Conservation (phyloP, 2,797 vertebrate species). For the Pseudomugil tenellus region DNA sequence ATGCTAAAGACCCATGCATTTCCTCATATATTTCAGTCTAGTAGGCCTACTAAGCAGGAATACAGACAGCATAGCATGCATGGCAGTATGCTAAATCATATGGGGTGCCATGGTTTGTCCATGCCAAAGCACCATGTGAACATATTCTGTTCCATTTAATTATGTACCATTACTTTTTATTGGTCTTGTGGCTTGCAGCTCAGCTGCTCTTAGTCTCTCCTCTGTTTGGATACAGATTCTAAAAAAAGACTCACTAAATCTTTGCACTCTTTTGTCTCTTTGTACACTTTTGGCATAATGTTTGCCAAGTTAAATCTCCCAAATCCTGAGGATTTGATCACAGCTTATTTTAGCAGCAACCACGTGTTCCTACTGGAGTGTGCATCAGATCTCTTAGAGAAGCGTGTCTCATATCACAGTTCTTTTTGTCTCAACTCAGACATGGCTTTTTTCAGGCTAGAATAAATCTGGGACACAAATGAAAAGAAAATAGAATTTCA, state of each 20-base stretch:
- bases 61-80: constrained; percentile 20
- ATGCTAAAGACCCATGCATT: constrained; percentile 21
- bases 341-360: constrained; percentile 35
- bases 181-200: constrained; percentile 40
- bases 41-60: not conserved
- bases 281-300: constrained; percentile 25
- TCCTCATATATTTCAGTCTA: constrained; percentile 11
- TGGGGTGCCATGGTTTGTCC: constrained; percentile 19
- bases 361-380: constrained; percentile 24
- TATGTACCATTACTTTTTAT: constrained; percentile 58
- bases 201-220: constrained; percentile 41
- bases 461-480: constrained; percentile 35
- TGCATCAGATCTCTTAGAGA: constrained; percentile 29
- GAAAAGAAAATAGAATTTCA: constrained; percentile 18
- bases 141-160: constrained; percentile 67
- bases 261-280: constrained; percentile 24
- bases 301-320: constrained; percentile 28
- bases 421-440: constrained; percentile 25
- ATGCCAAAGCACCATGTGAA: constrained; percentile 44
- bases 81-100: constrained; percentile 52
- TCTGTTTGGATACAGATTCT: constrained; percentile 45
- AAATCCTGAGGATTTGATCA: constrained; percentile 34
- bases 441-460: constrained; percentile 26
- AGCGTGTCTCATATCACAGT: constrained; percentile 10
- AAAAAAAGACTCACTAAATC: constrained; percentile 37